These are phyloP conservation scores for Drosophila sproati DNA, from an alignment of 1,140 invertebrate genomes.

Conservation along the genomic window DNA sequence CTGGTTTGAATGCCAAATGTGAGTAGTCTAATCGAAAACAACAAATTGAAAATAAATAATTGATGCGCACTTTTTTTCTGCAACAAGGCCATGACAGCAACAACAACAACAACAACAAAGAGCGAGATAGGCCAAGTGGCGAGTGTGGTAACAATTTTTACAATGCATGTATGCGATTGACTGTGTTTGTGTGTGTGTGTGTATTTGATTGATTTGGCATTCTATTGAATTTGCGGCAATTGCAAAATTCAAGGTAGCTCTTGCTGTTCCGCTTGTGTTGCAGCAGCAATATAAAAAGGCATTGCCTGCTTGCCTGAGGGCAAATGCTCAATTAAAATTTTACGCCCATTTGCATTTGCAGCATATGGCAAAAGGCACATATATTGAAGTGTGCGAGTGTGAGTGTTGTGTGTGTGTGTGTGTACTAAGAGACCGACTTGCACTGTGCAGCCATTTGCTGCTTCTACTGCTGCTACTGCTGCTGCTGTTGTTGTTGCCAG, in stretches of 20 bases:
- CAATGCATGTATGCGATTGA: slow-evolving; percentile 24
- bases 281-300: slow-evolving; percentile 46
- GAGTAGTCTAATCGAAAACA: slow-evolving; percentile 70
- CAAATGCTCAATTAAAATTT: slow-evolving; percentile 81
- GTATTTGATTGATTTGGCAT: slow-evolving; percentile 72
- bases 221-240: slow-evolving; percentile 47
- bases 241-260: slow-evolving; percentile 63
- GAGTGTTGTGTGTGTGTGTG: slow-evolving; percentile 1
- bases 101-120: slow-evolving; percentile 45
- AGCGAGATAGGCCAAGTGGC: slow-evolving; percentile 14
- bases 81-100: slow-evolving; percentile 23
- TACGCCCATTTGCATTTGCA: slow-evolving; percentile 75
- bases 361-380: slow-evolving; percentile 37
- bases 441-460: slow-evolving; percentile 18
- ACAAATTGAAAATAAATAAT: slow-evolving; percentile 79
- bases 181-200: slow-evolving; percentile 30
- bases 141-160: slow-evolving; percentile 40
- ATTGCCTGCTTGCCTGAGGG: slow-evolving; percentile 69
- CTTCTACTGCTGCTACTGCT: slow-evolving; percentile 12
- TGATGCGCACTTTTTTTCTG: slow-evolving; percentile 57
- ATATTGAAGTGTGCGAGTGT: slow-evolving; percentile 1
- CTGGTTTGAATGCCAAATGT: slow-evolving; percentile 54
- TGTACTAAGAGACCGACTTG: slow-evolving; percentile 25
- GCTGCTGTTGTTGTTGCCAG: slow-evolving; percentile 15
- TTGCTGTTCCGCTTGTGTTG: neutral